Conservation (phyloP, 2,888 invertebrate species). For the Dasysyrphus tricinctus region DNA sequence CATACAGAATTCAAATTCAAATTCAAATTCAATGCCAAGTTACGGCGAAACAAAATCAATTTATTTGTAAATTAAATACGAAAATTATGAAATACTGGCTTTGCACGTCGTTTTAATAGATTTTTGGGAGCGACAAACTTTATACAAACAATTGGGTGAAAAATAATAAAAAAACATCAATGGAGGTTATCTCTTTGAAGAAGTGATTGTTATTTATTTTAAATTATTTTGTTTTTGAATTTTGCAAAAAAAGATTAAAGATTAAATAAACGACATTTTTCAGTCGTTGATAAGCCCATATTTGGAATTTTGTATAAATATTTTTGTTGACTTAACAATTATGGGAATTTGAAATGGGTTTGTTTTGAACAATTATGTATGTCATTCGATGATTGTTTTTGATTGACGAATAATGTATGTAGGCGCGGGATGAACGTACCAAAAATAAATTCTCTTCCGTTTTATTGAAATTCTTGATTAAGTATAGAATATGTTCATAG, state of each 20-base stretch:
- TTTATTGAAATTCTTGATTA: not conserved
- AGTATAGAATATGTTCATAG: not conserved
- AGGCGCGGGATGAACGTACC: not conserved
- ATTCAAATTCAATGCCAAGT: conserved; percentile 67
- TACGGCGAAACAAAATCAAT: conserved; percentile 29
- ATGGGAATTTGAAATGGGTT: conserved; percentile 39
- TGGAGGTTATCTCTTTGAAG: conserved; percentile 36
- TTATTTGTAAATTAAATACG: conserved; percentile 53
- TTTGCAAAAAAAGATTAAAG: conserved; percentile 29
- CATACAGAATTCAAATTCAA: conserved; percentile 57
- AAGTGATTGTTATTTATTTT: conserved; percentile 32
- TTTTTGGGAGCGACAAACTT: conserved; percentile 35
- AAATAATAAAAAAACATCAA: not conserved
- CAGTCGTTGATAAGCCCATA: conserved; percentile 30
- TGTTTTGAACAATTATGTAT: not conserved
- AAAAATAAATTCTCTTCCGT: not conserved
- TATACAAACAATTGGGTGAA: not conserved
- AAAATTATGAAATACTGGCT: conserved; percentile 62
- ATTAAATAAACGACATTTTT: conserved; percentile 19
- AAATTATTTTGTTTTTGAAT: conserved; percentile 26
- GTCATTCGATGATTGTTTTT: conserved; percentile 12
- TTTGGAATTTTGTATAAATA: conserved; percentile 58
- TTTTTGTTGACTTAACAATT: conserved; percentile 59
- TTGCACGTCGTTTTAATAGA: conserved; percentile 31
- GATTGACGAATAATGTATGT: not conserved